Evolutionary conservation across 2,113 vertebrate genomes (phyloP).

Genomic region (Colinus virginianus): DNA sequence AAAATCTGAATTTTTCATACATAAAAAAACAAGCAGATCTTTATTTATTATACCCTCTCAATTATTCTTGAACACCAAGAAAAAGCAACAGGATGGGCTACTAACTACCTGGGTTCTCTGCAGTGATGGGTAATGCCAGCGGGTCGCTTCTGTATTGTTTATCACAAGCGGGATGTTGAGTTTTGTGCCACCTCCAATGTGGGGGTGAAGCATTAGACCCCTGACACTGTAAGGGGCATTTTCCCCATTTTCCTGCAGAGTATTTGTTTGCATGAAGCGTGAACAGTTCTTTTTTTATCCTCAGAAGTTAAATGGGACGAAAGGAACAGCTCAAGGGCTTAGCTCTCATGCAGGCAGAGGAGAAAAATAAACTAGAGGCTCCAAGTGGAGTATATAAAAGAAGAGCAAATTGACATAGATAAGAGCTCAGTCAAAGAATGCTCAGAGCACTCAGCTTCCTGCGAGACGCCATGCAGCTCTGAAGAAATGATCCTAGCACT

Average conservation of each 20-base stretch:
- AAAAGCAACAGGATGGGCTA: constrained; percentile 16
- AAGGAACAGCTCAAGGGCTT: constrained; percentile 42
- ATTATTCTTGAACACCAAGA: constrained; percentile 38
- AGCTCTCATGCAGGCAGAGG: background rate
- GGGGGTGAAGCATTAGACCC: background rate
- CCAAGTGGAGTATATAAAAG: constrained; percentile 17
- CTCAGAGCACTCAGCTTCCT: background rate
- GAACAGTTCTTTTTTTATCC: constrained; percentile 7
- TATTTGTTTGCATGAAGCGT: background rate
- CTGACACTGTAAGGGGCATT: background rate
- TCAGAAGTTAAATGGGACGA: background rate
- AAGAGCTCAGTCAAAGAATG: constrained; percentile 18
- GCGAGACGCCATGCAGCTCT: background rate
- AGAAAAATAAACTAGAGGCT: constrained; percentile 17
- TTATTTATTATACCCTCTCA: constrained; percentile 33
- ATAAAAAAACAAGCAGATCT: constrained; percentile 15
- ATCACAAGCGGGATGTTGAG: constrained; percentile 4
- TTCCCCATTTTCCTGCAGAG: background rate
- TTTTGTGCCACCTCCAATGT: background rate
- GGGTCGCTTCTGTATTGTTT: constrained; percentile 8
- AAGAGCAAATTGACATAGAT: background rate
- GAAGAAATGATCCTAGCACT: background rate
- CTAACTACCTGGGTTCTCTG: background rate
- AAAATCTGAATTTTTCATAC: background rate
- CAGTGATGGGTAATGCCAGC: background rate